phyloP scores from a whole-genome alignment of 2,113 vertebrate species.

The Sinocyclocheilus anophthalmus region DNA sequence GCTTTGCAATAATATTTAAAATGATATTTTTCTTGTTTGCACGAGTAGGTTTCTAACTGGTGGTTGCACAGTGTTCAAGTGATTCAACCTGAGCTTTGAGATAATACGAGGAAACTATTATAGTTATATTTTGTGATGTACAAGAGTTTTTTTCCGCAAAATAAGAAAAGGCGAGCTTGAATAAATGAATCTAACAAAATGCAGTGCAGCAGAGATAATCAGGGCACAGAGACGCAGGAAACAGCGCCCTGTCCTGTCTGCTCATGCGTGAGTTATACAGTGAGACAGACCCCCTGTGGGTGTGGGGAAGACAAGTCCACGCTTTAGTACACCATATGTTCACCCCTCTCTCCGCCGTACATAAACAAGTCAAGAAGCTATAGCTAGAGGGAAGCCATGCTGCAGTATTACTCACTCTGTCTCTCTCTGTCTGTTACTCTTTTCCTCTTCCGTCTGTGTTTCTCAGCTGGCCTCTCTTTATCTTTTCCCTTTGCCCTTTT shows the following conservation, averaged over 20 bases:
- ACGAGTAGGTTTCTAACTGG: not conserved
- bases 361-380: constrained; percentile 80
- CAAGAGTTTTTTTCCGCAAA: not conserved
- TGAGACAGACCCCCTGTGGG: constrained; percentile 78
- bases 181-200: not conserved
- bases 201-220: constrained; percentile 25
- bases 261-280: constrained; percentile 77
- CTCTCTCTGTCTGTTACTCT: constrained; percentile 43
- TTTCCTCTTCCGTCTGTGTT: constrained; percentile 9
- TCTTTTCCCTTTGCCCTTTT: constrained; percentile 12
- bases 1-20: not conserved
- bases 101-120: not conserved
- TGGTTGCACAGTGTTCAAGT: not conserved
- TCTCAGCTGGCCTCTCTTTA: not conserved
- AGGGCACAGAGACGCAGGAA: constrained; percentile 46
- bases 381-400: constrained; percentile 71
- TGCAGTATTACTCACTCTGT: constrained; percentile 36
- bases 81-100: not conserved
- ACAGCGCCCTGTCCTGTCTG: constrained; percentile 63
- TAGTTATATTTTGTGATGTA: not conserved
- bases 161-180: not conserved
- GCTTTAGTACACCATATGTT: constrained; percentile 84
- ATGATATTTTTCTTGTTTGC: not conserved
- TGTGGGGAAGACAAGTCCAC: constrained; percentile 80
- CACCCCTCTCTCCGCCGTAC: constrained; percentile 68